Base-by-base conservation (phyloP, 2,888 invertebrate species). In the Stramonita haemastoma region DNA sequence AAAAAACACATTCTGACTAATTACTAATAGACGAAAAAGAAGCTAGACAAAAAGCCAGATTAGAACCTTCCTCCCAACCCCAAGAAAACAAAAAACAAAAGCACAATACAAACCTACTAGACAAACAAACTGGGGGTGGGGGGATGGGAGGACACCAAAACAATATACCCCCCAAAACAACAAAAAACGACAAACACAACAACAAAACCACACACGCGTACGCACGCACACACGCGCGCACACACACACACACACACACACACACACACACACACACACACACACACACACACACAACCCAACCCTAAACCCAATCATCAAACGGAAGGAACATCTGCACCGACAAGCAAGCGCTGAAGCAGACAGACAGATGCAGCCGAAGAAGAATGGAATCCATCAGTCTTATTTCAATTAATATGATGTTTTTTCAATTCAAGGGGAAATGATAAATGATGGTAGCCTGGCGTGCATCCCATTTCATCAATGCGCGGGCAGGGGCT, bases 381-480 rank as follows among this genome's bases (percentile, higher is more conserved):
- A 83, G 22, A 83, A n/a, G 17, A 46, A 46, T 8, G 73, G 26
- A 73, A 73, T 73, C 73, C 73, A 73, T 73, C 73, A 73, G 17
- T 73, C 60, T 60, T 60, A 60, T 60, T 73, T n/a, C 73, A 73
- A 73, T 73, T 73, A n/a, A 11, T 73, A n/a, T 26, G n/a, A 73
- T 73, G n/a, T 73, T 73, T 34, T 8, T 22, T 83, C 26, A 22
- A 26, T 22, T 83, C 36, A 46, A 83, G 22, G 81, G 81, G 46
- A 36, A 46, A 46, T 83, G 81, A 83, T 46, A 46, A 83, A 83
- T 83, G 81, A 46, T 22, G 36, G 11, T 36, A 15, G 81, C 19
- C 81, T 83, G 46, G 46, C 26, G 13, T 46, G 81, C 46, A 83
- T 36, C 81, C 81, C 81, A 83, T 83, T 46, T 34, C 34, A 79